Conservation (phyloP, 2,888 invertebrate genomes). For the Tanaodytes sp. region DNA sequence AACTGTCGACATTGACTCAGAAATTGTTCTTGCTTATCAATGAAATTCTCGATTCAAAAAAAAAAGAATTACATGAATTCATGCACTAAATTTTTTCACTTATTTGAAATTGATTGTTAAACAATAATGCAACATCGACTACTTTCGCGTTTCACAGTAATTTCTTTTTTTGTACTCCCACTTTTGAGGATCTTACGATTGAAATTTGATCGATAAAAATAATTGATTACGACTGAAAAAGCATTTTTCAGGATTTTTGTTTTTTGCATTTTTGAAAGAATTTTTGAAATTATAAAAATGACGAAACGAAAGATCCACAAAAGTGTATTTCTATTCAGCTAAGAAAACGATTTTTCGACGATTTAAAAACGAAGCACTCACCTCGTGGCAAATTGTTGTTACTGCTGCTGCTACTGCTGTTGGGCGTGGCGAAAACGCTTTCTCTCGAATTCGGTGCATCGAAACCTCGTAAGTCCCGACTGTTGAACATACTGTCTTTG, state of each 20-base stretch:
- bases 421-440: constrained; percentile 68
- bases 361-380: too few species aligned
- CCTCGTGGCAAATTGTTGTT: constrained; percentile 69
- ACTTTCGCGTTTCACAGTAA: constrained; percentile 57
- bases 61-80: too few species aligned
- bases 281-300: too few species aligned
- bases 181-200: too few species aligned
- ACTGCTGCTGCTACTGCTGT: constrained; percentile 62
- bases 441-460: constrained; percentile 65
- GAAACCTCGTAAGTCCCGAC: constrained; percentile 59
- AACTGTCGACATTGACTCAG: constrained; percentile 54
- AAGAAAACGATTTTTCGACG: too few species aligned
- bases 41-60: constrained; percentile 1
- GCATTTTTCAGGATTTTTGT: too few species aligned
- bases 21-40: too few species aligned
- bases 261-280: too few species aligned
- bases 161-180: constrained; percentile 40
- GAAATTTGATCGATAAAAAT: too few species aligned
- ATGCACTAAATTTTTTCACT: too few species aligned
- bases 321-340: constrained; percentile 17
- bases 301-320: constrained; percentile 14
- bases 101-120: too few species aligned
- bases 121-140: constrained; percentile 62
- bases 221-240: too few species aligned
- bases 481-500: constrained; percentile 64